Evolutionary conservation across 2,113 vertebrate genomes (phyloP).

Genomic region (Crypturellus undulatus): DNA sequence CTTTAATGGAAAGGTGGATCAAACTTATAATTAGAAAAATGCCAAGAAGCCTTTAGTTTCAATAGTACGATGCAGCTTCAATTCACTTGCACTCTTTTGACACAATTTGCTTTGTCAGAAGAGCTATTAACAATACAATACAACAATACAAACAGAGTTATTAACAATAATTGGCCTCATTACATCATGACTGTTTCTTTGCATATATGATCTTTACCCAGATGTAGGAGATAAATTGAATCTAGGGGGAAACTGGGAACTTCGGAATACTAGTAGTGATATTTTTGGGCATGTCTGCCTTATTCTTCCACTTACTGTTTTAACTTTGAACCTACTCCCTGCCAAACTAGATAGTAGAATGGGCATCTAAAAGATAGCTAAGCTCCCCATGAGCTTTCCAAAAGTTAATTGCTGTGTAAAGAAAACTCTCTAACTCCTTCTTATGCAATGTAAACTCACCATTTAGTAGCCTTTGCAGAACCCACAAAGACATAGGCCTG

Average conservation of each 20-base stretch:
- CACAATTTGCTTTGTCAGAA: not conserved
- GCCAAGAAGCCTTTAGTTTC: not conserved
- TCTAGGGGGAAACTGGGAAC: not conserved
- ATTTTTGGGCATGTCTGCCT: not conserved
- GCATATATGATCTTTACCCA: not conserved
- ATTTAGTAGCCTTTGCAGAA: not conserved
- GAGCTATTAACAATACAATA: too few species aligned
- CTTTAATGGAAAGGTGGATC: not conserved
- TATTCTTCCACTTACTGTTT: not conserved
- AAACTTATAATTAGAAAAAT: not conserved
- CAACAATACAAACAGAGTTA: not conserved
- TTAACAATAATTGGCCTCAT: not conserved
- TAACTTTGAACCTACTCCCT: not conserved
- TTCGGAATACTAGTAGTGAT: not conserved
- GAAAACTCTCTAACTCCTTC: not conserved
- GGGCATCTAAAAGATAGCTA: not conserved
- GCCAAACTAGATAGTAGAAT: not conserved
- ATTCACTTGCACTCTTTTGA: not conserved
- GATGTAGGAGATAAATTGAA: not conserved
- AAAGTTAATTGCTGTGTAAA: not conserved
- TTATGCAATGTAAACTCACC: not conserved
- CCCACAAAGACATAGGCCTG: not conserved
- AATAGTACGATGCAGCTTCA: not conserved
- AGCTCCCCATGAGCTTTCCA: not conserved
- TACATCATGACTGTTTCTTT: fast-evolving